Base-by-base conservation (phyloP, 2,113 vertebrate species). In the Hymenochirus boettgeri region DNA sequence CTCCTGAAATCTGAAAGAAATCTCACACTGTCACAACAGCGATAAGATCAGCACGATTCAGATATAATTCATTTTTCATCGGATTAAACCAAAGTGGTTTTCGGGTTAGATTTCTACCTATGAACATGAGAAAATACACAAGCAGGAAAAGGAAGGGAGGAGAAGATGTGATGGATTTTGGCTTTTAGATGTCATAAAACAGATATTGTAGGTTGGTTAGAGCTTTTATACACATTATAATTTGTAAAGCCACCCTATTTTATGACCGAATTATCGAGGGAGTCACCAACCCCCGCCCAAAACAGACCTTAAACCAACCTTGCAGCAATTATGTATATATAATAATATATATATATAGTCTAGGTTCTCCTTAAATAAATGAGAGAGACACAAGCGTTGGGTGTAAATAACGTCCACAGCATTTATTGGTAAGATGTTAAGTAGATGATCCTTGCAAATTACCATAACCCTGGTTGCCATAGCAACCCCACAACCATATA, bases 91-190 rank as follows among this genome's bases (percentile, higher is more conserved):
- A 9, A 48, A 48, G 46, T 6, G 46, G 22, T 48, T 48, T 22
- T 48, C 46, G 21, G 9, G 11, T 18, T 19, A 7, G 19, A 10
- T 48, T 9, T 48, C 8, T 48, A 12, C 18, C 46, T 15, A 48
- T 48, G 22, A 48, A 48, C 18, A 21, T 48, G 22, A 48, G 22
- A 19, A 48, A 48, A 19, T 48, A 21, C 18, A 48, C 13, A 21
- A 18, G 9, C 52, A 55, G 52, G 52, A 55, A 55, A 55, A 31
- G 52, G 52, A 55, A 55, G 52, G 52, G 52, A 31, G 52, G 25
- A 15, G 18, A 55, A 55, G 24, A 55, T n/a, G 17, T 31, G 17
- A 53, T 53, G 24, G 12, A 53, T 26, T 26, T 53, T 53, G 52
- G 52, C 52, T 17, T 13, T 19, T 19, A 55, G 26, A 55, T 11